Base-by-base conservation (phyloP, 2,113 vertebrate species). In the Zosterops pallidus region DNA sequence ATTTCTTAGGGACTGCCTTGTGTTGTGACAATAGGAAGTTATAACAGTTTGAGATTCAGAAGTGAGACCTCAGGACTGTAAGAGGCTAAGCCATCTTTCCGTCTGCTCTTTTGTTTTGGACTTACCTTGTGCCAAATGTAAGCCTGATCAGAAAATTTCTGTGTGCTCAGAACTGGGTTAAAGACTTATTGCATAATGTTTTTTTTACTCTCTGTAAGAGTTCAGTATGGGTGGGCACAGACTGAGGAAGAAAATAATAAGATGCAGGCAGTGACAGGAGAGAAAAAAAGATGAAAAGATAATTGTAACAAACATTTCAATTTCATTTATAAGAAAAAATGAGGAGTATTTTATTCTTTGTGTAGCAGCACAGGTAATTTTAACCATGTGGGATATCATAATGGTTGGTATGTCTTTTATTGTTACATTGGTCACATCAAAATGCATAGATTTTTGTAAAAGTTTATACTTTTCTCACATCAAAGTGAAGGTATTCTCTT, bases 401-500 rank as follows among this genome's bases (percentile, higher is more conserved):
- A 24, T 47, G 14, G 9, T 82, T 26, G 11, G 3, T 67, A 57
- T 49, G 22, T 62, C 37, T 69, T 70, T 87, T 78, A 63, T 17
- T 55, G 12, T 75, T 85, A 25, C 24, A n/a, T 4, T 76, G 37
- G 37, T 81, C 74, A 50, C 42, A 57, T 67, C 25, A 93, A 90
- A 86, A 92, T 35, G 4, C 17, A 39, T 46, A 23, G 12, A 72
- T 86, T 75, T 91, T 86, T 65, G 3, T 64, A 55, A 44, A 81
- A 59, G 12, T 84, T 89, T 70, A 41, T 63, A 64, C 22, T 91
- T 79, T 37, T 75, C 37, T 89, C 18, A 39, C 65, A 86, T 92
- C 83, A 95, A 95, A 95, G 72, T 46, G 16, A 80, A 65, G 26
- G 72, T 14, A 90, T 94, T 92, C 68, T 19, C 55, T 94, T 95